Percentiles rank a stretch among this genome's conserved stretches.
Conservation (phyloP, 2,113 vertebrate species). For the Actinemys pallida region DNA sequence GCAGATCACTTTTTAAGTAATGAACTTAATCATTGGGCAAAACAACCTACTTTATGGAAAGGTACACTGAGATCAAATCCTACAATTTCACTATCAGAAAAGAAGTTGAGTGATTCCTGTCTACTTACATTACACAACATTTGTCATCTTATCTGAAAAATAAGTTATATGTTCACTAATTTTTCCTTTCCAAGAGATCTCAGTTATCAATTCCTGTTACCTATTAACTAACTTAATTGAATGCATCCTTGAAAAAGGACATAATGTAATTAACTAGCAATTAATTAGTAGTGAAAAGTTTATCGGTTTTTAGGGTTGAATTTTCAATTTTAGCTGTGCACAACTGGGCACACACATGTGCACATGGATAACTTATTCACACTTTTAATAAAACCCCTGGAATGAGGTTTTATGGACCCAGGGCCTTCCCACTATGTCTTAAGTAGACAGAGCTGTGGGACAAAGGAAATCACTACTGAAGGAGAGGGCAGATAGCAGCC, state of each 20-base stretch:
- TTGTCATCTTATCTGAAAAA: constrained; percentile 65
- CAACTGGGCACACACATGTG: neutral
- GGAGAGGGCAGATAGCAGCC: neutral
- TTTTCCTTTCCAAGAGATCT: constrained; percentile 31
- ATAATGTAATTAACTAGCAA: neutral
- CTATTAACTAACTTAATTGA: constrained; percentile 34
- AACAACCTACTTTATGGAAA: constrained; percentile 55
- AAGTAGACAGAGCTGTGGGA: neutral
- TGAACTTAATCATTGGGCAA: constrained; percentile 52
- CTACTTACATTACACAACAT: constrained; percentile 28
- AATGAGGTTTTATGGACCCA: neutral
- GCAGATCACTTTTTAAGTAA: constrained; percentile 66
- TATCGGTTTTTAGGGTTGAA: constrained; percentile 40
- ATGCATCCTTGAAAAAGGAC: constrained; percentile 15
- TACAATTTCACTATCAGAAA: neutral
- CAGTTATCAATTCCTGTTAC: constrained; percentile 38
- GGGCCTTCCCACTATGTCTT: neutral
- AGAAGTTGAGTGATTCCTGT: constrained; percentile 47
- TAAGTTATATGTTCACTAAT: constrained; percentile 42
- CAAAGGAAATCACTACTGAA: neutral
- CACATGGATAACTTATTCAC: too few relatives aligned
- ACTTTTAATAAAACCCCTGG: too few relatives aligned
- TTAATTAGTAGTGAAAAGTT: neutral
- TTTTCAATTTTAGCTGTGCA: neutral
- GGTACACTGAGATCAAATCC: constrained; percentile 22